Base-by-base conservation (phyloP, 2,113 vertebrate genomes). In the Carettochelys insculpta region DNA sequence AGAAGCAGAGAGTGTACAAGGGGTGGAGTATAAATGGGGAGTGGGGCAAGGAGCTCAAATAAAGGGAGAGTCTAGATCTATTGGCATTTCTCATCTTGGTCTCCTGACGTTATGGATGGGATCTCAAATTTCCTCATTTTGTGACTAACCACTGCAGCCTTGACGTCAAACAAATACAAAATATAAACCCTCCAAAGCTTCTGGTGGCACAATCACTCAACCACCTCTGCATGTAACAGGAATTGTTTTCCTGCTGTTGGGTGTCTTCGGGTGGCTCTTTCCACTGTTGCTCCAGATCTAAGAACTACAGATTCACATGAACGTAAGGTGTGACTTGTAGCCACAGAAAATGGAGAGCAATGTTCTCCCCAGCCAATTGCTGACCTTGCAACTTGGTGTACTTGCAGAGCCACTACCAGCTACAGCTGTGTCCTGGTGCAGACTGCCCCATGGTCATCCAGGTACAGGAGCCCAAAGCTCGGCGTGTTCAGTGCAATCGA, bases 371-470 rank as follows among this genome's bases (percentile, higher is more conserved):
- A 4, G 3, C 29, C 22, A 25, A 41, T 5, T 93, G 78, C 86
- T 96, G 65, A 95, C 86, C 41, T 71, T 79, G 27, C 43, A 43
- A 29, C 48, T 93, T 92, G 83, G 1, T 98, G 5, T 96, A 43
- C 97, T 96, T 89, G 79, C 97, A 99, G 99, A 99, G 99, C 98
- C 99, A 99, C 97, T 99, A 99, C 95, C 99, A 99, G 97, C 98
- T 99, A 96, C 99, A 99, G 98, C 98, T 99, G 93, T 99, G 99
- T 98, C 99, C 99, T 56, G 99, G 99, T 88, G 99, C 99, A 92
- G 99, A 99, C 97, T 99, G 99, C 93, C 99, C 99, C 75, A 99
- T 99, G 96, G 99, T 99, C 96, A 99, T 99, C 97, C 99, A 99
- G 97, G 99, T 99, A 97, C 98, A 99, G 97, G 98, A 99, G 98